These are phyloP conservation scores for Uria lomvia DNA, from an alignment of 2,113 vertebrate genomes.

Conservation along the genomic window DNA sequence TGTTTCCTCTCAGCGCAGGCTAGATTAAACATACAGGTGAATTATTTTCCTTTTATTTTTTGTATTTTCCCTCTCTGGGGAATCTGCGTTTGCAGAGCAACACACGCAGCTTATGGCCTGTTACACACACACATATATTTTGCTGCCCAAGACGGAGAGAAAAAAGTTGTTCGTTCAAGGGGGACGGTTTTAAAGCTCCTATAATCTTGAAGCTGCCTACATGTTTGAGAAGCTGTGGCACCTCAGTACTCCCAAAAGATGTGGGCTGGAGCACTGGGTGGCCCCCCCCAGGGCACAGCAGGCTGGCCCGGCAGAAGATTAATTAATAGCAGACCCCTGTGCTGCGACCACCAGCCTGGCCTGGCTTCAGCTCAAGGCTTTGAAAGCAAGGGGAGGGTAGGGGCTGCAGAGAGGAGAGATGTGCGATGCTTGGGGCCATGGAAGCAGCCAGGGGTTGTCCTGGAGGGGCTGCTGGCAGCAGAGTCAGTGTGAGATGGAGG, in stretches of 20 bases:
- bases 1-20: background rate
- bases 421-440: fast-evolving
- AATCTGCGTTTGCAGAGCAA: background rate
- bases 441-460: background rate
- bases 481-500: background rate
- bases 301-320: background rate
- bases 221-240: background rate
- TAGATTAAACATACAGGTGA: constrained; percentile 6
- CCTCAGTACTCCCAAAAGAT: background rate
- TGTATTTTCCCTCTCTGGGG: background rate
- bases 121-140: background rate
- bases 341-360: background rate
- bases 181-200: background rate
- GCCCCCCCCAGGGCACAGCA: background rate
- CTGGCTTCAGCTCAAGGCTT: background rate
- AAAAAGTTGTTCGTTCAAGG: background rate
- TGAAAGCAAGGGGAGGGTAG: background rate
- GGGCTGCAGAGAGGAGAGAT: fast-evolving
- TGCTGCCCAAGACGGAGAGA: background rate
- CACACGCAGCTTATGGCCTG: background rate
- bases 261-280: background rate
- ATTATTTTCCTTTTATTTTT: background rate
- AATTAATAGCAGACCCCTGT: background rate
- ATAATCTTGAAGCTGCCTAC: background rate
- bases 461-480: background rate